Conservation (phyloP, 2,888 invertebrate species). For the Mythimna pallens region DNA sequence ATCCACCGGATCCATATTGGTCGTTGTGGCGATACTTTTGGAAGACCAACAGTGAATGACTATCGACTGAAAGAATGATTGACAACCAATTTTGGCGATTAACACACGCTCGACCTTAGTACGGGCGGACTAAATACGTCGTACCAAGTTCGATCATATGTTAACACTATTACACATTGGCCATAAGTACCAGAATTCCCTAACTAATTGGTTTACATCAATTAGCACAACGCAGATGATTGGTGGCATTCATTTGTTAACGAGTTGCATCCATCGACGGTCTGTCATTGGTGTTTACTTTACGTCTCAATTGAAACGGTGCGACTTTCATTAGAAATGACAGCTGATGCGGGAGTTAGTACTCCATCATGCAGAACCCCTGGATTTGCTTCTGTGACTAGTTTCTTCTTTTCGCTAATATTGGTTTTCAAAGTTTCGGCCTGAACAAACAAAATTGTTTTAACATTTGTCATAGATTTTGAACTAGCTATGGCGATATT, state of each 20-base stretch:
- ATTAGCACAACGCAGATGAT: slow-evolving; percentile 21
- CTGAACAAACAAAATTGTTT: no score
- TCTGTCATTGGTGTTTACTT: slow-evolving; percentile 18
- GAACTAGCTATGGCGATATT: no score
- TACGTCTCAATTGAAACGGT: slow-evolving; percentile 23
- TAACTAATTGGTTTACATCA: slow-evolving; percentile 3
- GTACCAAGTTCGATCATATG: no score
- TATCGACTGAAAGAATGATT: no score
- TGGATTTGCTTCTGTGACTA: background rate
- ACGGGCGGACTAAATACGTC: no score
- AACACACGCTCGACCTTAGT: no score
- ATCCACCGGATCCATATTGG: no score
- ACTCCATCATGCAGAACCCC: background rate
- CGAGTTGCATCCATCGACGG: slow-evolving; percentile 9
- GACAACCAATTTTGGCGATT: no score
- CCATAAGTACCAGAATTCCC: background rate
- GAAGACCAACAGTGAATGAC: no score
- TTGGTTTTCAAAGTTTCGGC: background rate
- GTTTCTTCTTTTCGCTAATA: background rate
- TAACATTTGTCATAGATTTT: no score
- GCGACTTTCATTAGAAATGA: slow-evolving; percentile 19
- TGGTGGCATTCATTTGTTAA: slow-evolving; percentile 34
- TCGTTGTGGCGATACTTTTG: no score
- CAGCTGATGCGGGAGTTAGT: background rate
- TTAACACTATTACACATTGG: background rate